Conservation (phyloP, 2,797 vertebrate species). For the Xyrichtys novacula region DNA sequence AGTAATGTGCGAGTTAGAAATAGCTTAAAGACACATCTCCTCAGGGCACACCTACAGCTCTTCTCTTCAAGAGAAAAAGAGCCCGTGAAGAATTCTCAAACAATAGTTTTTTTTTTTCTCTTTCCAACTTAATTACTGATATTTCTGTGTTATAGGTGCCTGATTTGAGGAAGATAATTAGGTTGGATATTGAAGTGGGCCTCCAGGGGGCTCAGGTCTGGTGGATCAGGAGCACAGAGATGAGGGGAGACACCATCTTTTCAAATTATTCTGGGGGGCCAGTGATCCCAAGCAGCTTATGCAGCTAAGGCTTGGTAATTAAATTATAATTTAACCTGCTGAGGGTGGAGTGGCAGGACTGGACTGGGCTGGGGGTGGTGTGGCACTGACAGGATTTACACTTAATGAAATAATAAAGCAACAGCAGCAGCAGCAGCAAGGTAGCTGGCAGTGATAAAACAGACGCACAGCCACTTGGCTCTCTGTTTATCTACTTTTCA, state of each 20-base stretch:
- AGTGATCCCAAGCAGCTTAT: slow-evolving; percentile 96
- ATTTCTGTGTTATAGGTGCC: slow-evolving; percentile 82
- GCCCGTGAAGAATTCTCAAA: slow-evolving; percentile 66
- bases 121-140: slow-evolving; percentile 86
- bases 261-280: slow-evolving; percentile 97
- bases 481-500: slow-evolving; percentile 69
- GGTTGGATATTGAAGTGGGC: slow-evolving; percentile 85
- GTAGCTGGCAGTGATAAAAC: slow-evolving; percentile 81
- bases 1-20: slow-evolving; percentile 62
- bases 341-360: slow-evolving; percentile 91
- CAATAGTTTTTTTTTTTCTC: slow-evolving; percentile 69
- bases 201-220: slow-evolving; percentile 82
- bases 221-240: slow-evolving; percentile 81
- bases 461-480: slow-evolving; percentile 55
- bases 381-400: slow-evolving; percentile 90
- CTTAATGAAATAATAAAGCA: slow-evolving; percentile 99
- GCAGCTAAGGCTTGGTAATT: slow-evolving; percentile 97
- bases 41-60: slow-evolving; percentile 58
- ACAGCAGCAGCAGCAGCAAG: slow-evolving; percentile 76
- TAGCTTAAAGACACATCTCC: slow-evolving; percentile 61
- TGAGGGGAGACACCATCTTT: slow-evolving; percentile 95
- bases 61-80: slow-evolving; percentile 48
- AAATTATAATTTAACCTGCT: slow-evolving; percentile 99
- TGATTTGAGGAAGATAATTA: slow-evolving; percentile 87
- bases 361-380: slow-evolving; percentile 88